These are phyloP conservation scores for Vollenhovia emeryi DNA, from an alignment of 1,140 invertebrate genomes.

Conservation along the genomic window DNA sequence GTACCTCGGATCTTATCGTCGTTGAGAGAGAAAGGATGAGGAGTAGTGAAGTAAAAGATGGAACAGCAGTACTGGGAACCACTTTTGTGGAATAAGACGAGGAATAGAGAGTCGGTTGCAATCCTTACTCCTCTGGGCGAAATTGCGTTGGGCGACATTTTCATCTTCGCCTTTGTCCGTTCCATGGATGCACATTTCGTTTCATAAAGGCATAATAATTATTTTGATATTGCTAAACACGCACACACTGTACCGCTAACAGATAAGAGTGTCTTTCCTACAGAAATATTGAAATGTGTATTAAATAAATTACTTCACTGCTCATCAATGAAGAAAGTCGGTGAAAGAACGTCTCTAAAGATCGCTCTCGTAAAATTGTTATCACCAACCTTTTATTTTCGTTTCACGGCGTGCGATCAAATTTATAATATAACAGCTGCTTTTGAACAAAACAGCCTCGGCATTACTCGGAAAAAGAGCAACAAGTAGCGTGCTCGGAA, in stretches of 20 bases:
- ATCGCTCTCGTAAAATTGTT: background rate
- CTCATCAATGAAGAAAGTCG: background rate
- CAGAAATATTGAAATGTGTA: background rate
- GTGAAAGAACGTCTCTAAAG: background rate
- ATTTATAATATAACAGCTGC: background rate
- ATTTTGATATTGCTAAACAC: background rate
- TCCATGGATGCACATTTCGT: background rate
- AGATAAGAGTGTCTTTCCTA: background rate
- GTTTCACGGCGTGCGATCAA: background rate
- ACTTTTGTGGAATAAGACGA: constrained; percentile 32
- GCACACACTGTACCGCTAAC: background rate
- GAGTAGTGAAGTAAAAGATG: constrained; percentile 26
- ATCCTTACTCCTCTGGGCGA: background rate
- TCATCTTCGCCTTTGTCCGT: constrained; percentile 19
- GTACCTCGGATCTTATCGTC: constrained; percentile 61
- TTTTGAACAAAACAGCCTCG: constrained; percentile 32
- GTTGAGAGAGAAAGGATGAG: constrained; percentile 10
- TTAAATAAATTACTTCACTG: constrained; percentile 1
- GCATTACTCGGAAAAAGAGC: constrained; percentile 33
- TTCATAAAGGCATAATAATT: background rate
- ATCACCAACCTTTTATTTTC: background rate
- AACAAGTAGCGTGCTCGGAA: constrained; percentile 64
- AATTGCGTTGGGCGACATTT: constrained; percentile 56
- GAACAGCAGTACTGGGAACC: constrained; percentile 32
- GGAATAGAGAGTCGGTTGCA: constrained; percentile 29